Percentiles rank a stretch among this genome's conserved stretches.
phyloP scores from a whole-genome alignment of 2,797 vertebrate species.

The Champsocephalus gunnari region DNA sequence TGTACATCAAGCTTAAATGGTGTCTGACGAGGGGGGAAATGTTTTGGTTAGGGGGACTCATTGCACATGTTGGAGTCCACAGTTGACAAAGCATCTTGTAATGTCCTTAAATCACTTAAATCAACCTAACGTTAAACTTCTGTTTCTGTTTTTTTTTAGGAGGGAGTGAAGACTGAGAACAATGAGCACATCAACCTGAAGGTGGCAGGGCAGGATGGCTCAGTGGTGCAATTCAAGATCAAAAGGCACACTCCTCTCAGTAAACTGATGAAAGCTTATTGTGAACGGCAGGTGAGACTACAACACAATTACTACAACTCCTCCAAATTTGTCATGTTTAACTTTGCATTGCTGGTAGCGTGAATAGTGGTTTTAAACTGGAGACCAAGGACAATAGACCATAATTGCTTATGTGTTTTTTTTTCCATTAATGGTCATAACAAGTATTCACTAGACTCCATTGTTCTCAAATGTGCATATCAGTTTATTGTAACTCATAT shows the following conservation, averaged over 20 bases:
- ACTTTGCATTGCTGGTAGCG: neutral
- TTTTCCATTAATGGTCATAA: neutral
- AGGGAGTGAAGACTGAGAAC: conserved; percentile 91
- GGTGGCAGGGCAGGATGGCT: conserved; percentile 93
- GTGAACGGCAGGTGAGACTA: conserved; percentile 90
- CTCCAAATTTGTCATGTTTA: neutral
- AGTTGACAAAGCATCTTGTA: neutral
- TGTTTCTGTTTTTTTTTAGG: conserved; percentile 72
- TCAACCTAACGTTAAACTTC: too few species aligned
- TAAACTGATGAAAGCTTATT: conserved; percentile 96
- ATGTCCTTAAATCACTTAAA: neutral
- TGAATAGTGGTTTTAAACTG: neutral
- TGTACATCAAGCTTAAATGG: neutral
- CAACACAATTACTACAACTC: neutral
- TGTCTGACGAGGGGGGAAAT: accelerated
- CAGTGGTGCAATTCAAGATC: conserved; percentile 94
- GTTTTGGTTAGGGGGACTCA: neutral
- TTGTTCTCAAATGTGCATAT: neutral
- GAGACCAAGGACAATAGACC: neutral
- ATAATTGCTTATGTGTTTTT: neutral
- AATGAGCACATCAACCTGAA: conserved; percentile 93
- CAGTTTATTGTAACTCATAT: neutral
- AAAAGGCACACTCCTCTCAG: conserved; percentile 92
- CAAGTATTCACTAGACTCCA: neutral
- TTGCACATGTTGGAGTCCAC: neutral